Evolutionary conservation across 1,140 invertebrate species (phyloP), one percentile per base, ranked within the genome.

Genomic region (Neuroterus valhalla): DNA sequence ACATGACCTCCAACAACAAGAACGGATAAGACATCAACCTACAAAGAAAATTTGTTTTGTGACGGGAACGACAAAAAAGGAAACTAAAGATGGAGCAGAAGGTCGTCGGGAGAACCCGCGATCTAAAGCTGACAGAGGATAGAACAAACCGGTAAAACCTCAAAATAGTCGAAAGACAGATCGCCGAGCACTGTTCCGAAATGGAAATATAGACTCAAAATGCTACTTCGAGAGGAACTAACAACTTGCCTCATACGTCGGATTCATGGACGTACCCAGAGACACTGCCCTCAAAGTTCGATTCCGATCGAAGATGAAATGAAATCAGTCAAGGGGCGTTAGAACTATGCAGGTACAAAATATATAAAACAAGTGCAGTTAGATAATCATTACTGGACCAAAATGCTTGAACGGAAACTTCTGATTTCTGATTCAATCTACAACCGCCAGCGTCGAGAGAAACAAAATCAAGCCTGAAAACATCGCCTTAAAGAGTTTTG

Each of bases 401-500:
- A 5, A 48, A 19, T 72, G n/a, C 68, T 68, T 26, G 71, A 68
- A 62, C 42, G 17, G 62, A 62, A 6, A 67, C 55, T 38, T 8
- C 71, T 17, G 71, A 67, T 67, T 62, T 21, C 67, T 62, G 2
- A 52, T 72, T 21, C 48, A 68, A 42, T 43, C 66, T 1, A 50
- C 62, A 3, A 14, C 17, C 2, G 71, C 66, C 14, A 71, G 43
- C 15, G 17, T 5, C 14, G 26, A 31, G 3, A n/a, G 50, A 1
- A 44, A 19, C 11, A 52, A 17, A 26, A 50, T 70, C 21, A 12
- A 70, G 11, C 68, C 55, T n/a, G 5, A 66, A 38, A n/a, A 26
- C 21, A 38, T n/a, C 42, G 26, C 23, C 19, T 66, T 72, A 2
- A 43, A 66, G 46, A 66, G 62, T 8, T 75, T 75, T 42, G 73